Conservation (phyloP, 2,888 invertebrate genomes). For the Onthophagus sagittarius region DNA sequence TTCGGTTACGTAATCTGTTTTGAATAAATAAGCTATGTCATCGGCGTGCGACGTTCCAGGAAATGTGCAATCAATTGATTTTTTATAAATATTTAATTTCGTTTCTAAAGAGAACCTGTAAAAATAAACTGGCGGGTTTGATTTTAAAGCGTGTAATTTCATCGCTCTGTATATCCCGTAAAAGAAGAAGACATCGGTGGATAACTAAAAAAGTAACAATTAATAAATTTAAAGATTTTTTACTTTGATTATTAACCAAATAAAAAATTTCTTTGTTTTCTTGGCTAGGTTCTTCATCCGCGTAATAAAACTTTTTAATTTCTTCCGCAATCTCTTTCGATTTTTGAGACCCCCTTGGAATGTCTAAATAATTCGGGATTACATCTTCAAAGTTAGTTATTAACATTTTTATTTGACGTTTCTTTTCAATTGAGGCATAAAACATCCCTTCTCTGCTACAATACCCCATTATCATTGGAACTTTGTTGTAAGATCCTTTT, state of each 20-base stretch:
- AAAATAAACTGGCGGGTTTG: constrained; percentile 36
- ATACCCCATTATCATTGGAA: constrained; percentile 43
- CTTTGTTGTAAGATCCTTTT: constrained; percentile 39
- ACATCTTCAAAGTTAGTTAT: constrained; percentile 20
- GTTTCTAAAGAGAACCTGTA: constrained; percentile 37
- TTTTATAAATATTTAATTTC: constrained; percentile 30
- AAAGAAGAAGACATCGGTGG: constrained; percentile 39
- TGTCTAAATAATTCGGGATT: constrained; percentile 32
- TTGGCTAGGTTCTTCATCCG: constrained; percentile 30
- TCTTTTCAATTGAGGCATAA: constrained; percentile 30
- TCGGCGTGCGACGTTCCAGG: constrained; percentile 27
- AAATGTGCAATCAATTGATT: constrained; percentile 27
- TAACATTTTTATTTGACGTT: neutral
- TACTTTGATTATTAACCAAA: neutral
- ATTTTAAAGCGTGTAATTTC: constrained; percentile 32
- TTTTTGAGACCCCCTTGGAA: constrained; percentile 32
- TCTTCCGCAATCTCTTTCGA: constrained; percentile 32
- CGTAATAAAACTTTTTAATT: constrained; percentile 40
- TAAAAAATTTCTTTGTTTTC: constrained; percentile 25
- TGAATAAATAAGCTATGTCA: neutral
- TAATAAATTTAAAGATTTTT: neutral
- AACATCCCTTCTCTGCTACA: constrained; percentile 41
- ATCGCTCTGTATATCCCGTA: constrained; percentile 33
- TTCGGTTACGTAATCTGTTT: neutral
- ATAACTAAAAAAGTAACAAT: constrained; percentile 23